Evolutionary conservation across 1,140 invertebrate species (phyloP).

Genomic region (Diorhabda sublineata): DNA sequence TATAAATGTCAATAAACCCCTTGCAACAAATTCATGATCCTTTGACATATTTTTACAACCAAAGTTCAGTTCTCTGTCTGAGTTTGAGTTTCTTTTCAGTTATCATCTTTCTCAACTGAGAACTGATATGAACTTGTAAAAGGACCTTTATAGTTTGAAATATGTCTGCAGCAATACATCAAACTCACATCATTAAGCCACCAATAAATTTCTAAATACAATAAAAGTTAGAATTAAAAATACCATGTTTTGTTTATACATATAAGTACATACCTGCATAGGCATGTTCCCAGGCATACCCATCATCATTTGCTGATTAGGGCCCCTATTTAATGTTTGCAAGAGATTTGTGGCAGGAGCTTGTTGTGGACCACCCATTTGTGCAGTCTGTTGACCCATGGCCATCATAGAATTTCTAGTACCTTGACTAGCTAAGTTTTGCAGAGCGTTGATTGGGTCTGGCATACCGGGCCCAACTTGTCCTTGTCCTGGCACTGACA

Average conservation of each 20-base stretch:
- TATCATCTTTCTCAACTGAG: too few species aligned
- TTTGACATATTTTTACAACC: not conserved
- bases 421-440: constrained; percentile 75
- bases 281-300: constrained; percentile 34
- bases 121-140: too few species aligned
- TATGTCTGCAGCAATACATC: too few species aligned
- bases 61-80: too few species aligned
- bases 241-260: not conserved
- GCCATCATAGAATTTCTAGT: constrained; percentile 48
- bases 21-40: not conserved
- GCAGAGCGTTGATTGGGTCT: constrained; percentile 83
- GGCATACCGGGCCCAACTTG: constrained; percentile 54
- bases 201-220: not conserved
- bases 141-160: too few species aligned
- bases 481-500: constrained; percentile 34
- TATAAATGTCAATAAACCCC: constrained; percentile 5
- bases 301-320: constrained; percentile 53
- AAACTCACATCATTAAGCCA: too few species aligned
- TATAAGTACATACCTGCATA: constrained; percentile 24
- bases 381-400: constrained; percentile 52
- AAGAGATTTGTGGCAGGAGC: constrained; percentile 54
- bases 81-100: too few species aligned
- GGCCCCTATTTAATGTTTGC: constrained; percentile 59
- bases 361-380: constrained; percentile 53
- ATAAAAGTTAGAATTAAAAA: not conserved